Conservation (phyloP, 2,113 vertebrate species). For the Pleuronectes platessa region DNA sequence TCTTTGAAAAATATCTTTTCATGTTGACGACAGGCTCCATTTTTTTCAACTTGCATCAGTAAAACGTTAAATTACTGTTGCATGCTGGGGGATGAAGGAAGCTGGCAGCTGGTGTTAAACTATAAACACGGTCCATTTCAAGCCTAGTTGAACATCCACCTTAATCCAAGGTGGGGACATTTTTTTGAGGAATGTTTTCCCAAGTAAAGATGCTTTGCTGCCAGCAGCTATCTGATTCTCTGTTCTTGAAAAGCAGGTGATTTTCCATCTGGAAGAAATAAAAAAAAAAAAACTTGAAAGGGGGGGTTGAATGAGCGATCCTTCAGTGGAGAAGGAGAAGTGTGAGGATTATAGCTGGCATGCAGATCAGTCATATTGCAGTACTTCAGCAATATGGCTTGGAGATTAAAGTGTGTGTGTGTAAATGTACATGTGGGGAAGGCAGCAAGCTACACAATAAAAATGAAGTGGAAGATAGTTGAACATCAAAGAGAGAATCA, state of each 20-base stretch:
- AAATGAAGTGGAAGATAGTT: slow-evolving; percentile 14
- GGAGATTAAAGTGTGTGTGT: slow-evolving; percentile 6
- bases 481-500: slow-evolving; percentile 18
- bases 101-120: background rate
- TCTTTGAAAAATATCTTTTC: background rate
- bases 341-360: slow-evolving; percentile 41
- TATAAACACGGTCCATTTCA: slow-evolving; percentile 23
- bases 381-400: slow-evolving; percentile 29
- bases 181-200: background rate
- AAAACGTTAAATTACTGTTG: background rate
- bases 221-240: slow-evolving; percentile 3
- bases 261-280: slow-evolving; percentile 23
- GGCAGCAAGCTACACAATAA: slow-evolving; percentile 3
- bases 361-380: slow-evolving; percentile 40
- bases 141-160: slow-evolving; percentile 32
- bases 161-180: background rate
- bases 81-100: background rate
- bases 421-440: background rate
- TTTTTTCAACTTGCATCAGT: background rate
- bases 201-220: background rate
- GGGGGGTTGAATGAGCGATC: slow-evolving; percentile 13
- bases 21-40: background rate
- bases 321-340: slow-evolving; percentile 29
- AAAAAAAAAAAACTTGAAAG: slow-evolving; percentile 21
- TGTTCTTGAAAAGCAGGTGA: slow-evolving; percentile 16